A percentile compares a stretch with the other conserved stretches of the same genome.
These are phyloP conservation scores for Melanerpes aurifrons DNA, from an alignment of 2,113 vertebrate species.

Conservation along the genomic window DNA sequence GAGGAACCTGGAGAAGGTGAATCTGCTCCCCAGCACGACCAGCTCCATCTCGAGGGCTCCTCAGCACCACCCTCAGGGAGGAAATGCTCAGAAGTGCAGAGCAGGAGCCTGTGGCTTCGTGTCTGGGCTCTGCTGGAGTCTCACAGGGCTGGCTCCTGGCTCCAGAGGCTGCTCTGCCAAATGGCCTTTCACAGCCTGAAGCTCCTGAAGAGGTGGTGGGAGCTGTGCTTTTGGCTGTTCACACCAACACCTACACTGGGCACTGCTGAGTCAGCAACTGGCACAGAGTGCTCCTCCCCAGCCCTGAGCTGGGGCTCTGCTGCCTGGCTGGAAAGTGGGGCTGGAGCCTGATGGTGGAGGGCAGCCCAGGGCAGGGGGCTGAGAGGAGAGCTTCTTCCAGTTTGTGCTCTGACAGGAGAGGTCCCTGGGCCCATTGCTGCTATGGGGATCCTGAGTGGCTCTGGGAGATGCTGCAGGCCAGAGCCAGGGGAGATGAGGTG, in stretches of 20 bases:
- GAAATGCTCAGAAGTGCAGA: background rate
- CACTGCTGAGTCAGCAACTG: background rate
- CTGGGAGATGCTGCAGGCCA: background rate
- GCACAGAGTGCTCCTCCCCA: background rate
- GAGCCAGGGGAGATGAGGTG: background rate
- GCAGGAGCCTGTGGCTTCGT: background rate
- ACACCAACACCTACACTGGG: background rate
- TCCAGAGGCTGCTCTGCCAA: background rate
- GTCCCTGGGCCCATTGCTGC: background rate
- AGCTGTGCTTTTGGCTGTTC: background rate
- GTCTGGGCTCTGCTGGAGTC: background rate
- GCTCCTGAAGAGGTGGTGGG: background rate
- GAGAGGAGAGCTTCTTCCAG: background rate
- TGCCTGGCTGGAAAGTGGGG: background rate
- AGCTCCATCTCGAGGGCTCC: background rate
- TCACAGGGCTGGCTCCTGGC: background rate
- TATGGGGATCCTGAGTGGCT: background rate
- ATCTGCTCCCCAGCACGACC: background rate
- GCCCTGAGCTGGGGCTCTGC: background rate
- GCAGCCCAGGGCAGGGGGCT: background rate
- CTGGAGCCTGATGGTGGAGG: background rate
- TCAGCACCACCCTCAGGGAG: background rate
- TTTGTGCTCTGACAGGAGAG: background rate
- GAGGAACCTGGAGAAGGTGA: background rate
- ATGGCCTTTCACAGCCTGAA: background rate